Base-by-base conservation (phyloP, 2,113 vertebrate genomes). In the Dicaeum eximium region DNA sequence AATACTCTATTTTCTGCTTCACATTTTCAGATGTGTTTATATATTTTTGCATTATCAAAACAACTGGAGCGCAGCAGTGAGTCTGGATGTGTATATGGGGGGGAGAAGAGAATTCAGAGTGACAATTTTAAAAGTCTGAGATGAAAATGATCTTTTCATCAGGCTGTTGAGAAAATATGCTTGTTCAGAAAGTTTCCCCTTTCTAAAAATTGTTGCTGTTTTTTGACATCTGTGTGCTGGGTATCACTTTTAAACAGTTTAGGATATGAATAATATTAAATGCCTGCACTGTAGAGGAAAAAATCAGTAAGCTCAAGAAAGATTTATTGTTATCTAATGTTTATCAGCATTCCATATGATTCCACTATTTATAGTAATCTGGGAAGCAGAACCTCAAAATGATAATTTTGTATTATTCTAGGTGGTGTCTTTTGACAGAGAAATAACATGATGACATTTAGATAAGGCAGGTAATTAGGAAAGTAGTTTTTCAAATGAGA, bases 1-100 rank as follows among this genome's bases (percentile, higher is more conserved):
- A 58, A 83, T 45, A 37, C 16, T 67, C 17, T 44, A 2, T 71
- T 93, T 91, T 31, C 33, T 80, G 58, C 54, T 70, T 38, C n/a
- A n/a, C n/a, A n/a, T n/a, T n/a, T n/a, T 88, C 79, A 90, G 50
- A 69, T 93, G 31, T 74, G 47, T 77, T 91, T 85, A 22, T 57
- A 87, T 72, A 50, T 65, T 37, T 94, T 89, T 79, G 50, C 42
- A 40, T 90, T 94, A 87, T 79, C 73, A 89, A 47, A 95, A 78
- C 53, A 86, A 79, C 64, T 58, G 78, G 71, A 80, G 42, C 47
- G 23, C 50, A 90, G 50, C 78, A 60, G 23, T 47, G 57, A 79
- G n/a, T 62, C 70, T 93, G 54, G 13, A 16, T 88, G 48, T 57
- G 40, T 57, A 5, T 37, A 9, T 50, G 25, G 18, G 70, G 79